Base-by-base conservation (phyloP, 2,888 invertebrate genomes). In the Polydrusus tereticollis region DNA sequence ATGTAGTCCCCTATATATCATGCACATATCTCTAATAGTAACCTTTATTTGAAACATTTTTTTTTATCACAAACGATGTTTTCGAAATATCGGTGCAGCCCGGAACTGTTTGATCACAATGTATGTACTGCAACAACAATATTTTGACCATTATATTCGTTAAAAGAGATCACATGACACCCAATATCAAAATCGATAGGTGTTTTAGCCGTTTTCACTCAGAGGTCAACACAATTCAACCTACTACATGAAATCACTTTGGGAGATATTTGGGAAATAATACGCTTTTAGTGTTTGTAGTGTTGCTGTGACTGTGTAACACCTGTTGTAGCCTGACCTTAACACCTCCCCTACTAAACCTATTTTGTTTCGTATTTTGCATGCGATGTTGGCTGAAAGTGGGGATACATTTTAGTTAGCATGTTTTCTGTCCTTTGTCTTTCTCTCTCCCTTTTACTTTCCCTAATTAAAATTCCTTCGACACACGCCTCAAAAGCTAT, bases 401-500 rank as follows among this genome's bases (percentile, higher is more conserved):
- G 52, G 52, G 52, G 52, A 55, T 29, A 55, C 8, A 26, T 33
- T 52, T 33, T 55, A 14, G 7, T 47, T 52, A 16, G 52, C 52
- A 55, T 55, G 52, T 55, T 29, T 16, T 29, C 7, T 29, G 29
- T 14, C 41, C 52, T 52, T 47, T 26, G 38, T 36, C n/a, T 20
- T 12, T 33, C 16, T 63, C 20, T 26, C 4, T 63, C 36, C 63
- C 50, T 23, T 7, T 29, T 41, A 23, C 43, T n/a, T n/a, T 43
- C 59, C 59, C 16, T 43, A 16, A 38, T 43, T 12, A n/a, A 43
- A 59, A 43, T 33, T 45, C 69, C 58, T 57, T 58, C 45, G 63
- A 69, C 57, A 69, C 69, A 63, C 47, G 69, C 69, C 64, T 69
- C n/a, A 45, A 41, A 57, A 33, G 69, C 69, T 43, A 18, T 21